These are phyloP conservation scores for Papilio helenus DNA, from an alignment of 1,140 invertebrate genomes.

Conservation along the genomic window DNA sequence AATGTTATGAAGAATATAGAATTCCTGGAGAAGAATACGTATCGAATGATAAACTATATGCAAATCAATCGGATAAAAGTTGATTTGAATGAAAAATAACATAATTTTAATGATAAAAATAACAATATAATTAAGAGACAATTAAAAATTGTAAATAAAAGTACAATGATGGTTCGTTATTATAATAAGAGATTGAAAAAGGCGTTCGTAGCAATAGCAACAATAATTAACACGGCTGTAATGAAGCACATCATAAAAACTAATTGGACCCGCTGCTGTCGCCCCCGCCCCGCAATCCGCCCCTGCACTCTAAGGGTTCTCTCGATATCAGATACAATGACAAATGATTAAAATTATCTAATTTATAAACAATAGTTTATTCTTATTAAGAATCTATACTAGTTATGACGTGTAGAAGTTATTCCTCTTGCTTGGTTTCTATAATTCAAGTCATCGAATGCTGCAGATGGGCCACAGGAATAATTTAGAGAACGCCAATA, in stretches of 20 bases:
- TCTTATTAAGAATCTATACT: not conserved
- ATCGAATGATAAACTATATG: too few relatives aligned
- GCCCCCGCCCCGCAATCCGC: conserved; percentile 54
- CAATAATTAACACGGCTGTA: conserved; percentile 81
- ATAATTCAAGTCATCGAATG: too few relatives aligned
- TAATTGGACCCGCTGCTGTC: conserved; percentile 75
- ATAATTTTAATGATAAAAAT: not conserved
- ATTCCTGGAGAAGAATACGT: too few relatives aligned
- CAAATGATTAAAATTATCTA: not conserved
- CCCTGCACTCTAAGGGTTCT: conserved; percentile 47
- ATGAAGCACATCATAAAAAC: conserved; percentile 80
- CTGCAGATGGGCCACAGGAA: too few relatives aligned
- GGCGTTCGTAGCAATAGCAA: conserved; percentile 76
- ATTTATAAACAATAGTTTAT: conserved; percentile 12
- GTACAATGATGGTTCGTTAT: conserved; percentile 1
- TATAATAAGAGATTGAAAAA: conserved; percentile 62
- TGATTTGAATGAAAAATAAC: not conserved
- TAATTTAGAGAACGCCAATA: too few relatives aligned
- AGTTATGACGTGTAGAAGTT: not conserved
- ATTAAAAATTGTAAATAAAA: conserved; percentile 21
- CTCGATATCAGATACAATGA: conserved; percentile 23
- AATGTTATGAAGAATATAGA: too few relatives aligned
- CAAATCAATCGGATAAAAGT: too few relatives aligned
- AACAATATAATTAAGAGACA: conserved; percentile 5
- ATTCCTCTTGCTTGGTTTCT: not conserved